phyloP scores from a whole-genome alignment of 1,140 invertebrate species.

The Leucophenga varia region DNA sequence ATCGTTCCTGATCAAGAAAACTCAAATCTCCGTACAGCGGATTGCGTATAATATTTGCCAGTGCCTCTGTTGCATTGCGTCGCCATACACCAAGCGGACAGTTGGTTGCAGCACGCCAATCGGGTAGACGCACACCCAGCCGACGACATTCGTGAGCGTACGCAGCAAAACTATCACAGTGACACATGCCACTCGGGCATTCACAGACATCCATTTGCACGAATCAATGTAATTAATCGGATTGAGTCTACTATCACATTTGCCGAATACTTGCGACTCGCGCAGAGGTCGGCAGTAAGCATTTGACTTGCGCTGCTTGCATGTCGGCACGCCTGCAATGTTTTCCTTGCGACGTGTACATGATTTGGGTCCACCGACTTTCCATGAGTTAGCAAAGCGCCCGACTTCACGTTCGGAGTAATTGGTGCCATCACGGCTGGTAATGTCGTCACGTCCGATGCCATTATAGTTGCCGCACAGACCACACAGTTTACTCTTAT shows the following conservation, averaged over 20 bases:
- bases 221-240: slow-evolving; percentile 79
- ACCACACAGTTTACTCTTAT: slow-evolving; percentile 80
- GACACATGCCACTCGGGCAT: slow-evolving; percentile 77
- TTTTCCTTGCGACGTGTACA: slow-evolving; percentile 62
- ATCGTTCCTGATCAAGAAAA: slow-evolving; percentile 8
- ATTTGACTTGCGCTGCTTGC: slow-evolving; percentile 37
- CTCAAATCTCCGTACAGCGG: slow-evolving; percentile 28
- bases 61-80: slow-evolving; percentile 29
- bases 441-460: slow-evolving; percentile 72
- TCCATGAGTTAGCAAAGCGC: slow-evolving; percentile 82
- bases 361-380: slow-evolving; percentile 74
- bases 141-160: slow-evolving; percentile 84
- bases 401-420: slow-evolving; percentile 63
- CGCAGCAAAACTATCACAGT: slow-evolving; percentile 86
- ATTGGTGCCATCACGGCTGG: slow-evolving; percentile 66
- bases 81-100: slow-evolving; percentile 57
- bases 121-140: slow-evolving; percentile 67
- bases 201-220: slow-evolving; percentile 88
- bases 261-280: slow-evolving; percentile 63
- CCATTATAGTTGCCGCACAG: slow-evolving; percentile 93
- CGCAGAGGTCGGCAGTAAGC: slow-evolving; percentile 43
- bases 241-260: slow-evolving; percentile 75
- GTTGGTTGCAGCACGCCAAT: slow-evolving; percentile 67
- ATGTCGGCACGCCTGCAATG: slow-evolving; percentile 55
- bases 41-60: slow-evolving; percentile 19